These are phyloP conservation scores for Mesopsocus fuscifrons DNA, from an alignment of 2,888 invertebrate genomes.

Conservation along the genomic window DNA sequence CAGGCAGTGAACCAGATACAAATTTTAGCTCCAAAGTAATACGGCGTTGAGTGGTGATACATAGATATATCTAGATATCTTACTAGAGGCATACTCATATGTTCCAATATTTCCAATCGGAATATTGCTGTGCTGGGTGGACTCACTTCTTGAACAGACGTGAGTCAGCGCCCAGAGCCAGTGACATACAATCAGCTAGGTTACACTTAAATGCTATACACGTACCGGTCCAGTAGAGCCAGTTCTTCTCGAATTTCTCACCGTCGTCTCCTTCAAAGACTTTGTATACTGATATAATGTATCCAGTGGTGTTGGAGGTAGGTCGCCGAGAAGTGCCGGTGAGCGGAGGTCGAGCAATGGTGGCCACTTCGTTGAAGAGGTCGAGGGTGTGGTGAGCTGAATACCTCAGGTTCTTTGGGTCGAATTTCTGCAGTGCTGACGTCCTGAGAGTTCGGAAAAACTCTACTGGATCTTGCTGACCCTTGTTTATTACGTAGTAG, in stretches of 20 bases:
- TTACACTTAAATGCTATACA: no score
- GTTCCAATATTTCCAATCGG: no score
- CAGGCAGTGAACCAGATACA: no score
- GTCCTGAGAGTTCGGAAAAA: slow-evolving; percentile 72
- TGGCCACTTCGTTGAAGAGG: slow-evolving; percentile 76
- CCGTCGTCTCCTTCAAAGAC: slow-evolving; percentile 89
- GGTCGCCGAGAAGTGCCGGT: slow-evolving; percentile 61
- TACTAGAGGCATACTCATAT: no score
- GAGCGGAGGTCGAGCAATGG: slow-evolving; percentile 74
- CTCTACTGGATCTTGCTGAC: slow-evolving; percentile 64
- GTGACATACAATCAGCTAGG: no score
- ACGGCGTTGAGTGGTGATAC: no score
- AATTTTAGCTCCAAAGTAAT: no score
- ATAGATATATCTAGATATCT: no score
- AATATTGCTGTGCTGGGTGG: no score
- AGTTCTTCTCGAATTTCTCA: slow-evolving; percentile 80
- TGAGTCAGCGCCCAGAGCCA: no score
- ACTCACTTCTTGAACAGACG: no score
- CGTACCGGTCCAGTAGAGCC: slow-evolving; percentile 80
- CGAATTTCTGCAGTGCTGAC: slow-evolving; percentile 68
- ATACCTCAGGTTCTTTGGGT: slow-evolving; percentile 59
- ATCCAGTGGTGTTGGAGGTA: slow-evolving; percentile 65
- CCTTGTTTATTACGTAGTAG: slow-evolving; percentile 75
- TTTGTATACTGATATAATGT: slow-evolving; percentile 83
- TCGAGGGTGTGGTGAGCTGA: slow-evolving; percentile 77